Evolutionary conservation across 2,797 vertebrate genomes (phyloP), one percentile per base, ranked within the genome.

Genomic region (Menidia menidia): DNA sequence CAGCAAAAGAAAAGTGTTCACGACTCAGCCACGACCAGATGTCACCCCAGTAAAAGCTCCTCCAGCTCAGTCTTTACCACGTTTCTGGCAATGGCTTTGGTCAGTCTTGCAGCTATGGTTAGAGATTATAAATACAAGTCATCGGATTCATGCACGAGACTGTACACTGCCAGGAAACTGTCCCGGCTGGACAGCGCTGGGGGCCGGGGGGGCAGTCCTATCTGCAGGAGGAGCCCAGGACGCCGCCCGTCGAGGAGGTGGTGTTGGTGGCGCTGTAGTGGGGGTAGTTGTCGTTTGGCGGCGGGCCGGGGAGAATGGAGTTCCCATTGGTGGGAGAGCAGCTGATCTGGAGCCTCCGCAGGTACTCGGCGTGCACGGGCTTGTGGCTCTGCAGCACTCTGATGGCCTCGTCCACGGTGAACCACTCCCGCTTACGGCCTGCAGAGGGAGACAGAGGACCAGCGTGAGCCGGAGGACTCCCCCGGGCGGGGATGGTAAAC

Each of bases 391-490:
- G 98, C 78, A 99, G 95, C 66, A 98, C 95, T 91, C 96, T 96
- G 90, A 99, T 98, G 66, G 98, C 98, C 84, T 99, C 97, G 48
- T 99, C 98, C 57, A 99, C 94, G n/a, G 97, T 96, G 90, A 99
- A 99, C 98, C 98, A 99, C 77, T 98, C 97, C 90, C 98, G 95
- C 89, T 98, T 99, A 61, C 98, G 96, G 83, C 98, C 98, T 99
- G 91, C 89, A 80, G 89, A 71, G 72, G 88, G 89, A 85, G 85
- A 85, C 88, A 86, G 51, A 89, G 65, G 9, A 48, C 8, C 64
- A 15, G 39, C 18, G 10, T 30, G 31, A 5, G 25, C 19, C 14
- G 9, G 30, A 15, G n/a, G 4, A 14, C 2, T 14, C 6, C 7
- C 8, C 16, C 11, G 0, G 19, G 13, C 12, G 41, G 41, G 6